Base-by-base conservation (phyloP, 2,797 vertebrate genomes). In the Trachops cirrhosus region DNA sequence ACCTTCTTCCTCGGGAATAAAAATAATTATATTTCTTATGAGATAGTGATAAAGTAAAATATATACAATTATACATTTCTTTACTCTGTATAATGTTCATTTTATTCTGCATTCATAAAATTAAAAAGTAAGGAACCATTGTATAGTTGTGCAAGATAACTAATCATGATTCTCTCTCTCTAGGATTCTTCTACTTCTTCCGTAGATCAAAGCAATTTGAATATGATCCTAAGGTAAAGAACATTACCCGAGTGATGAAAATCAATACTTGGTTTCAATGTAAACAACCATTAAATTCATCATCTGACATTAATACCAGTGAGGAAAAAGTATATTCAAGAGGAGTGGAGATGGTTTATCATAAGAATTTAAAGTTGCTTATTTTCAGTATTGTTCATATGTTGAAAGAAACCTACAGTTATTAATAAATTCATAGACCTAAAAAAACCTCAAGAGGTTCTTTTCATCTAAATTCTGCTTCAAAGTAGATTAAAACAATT, bases 151-250 rank as follows among this genome's bases (percentile, higher is more conserved):
- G 4, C 52, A 86, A 86, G 9, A 22, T 54, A 95, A 96, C 88
- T 82, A 19, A 59, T 78, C 54, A 79, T 1, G 7, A 29, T 11
- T 96, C 91, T 97, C 93, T 84, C 34, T 97, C 97, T 97, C 97
- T 97, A 99, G 98, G 98, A 37, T 98, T 98, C 48, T 97, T 98
- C 92, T 98, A 98, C 94, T 98, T 99, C 96, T 98, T 98, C 92
- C 95, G 96, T 92, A 98, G 98, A 91, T 88, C 94, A 0, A 98
- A 97, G 83, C 98, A 99, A 68, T 97, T 98, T 98, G 97, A 98
- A 86, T 99, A 98, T 0, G 96, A 98, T 59, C 96, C 96, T 57
- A 83, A 93, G 39, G 41, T 90, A 87, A 98, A 97, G 89, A 98
- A 95, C 29, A 91, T 98, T 87, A 97, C 85, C 73, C 96, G 57